Conservation (phyloP, 1,140 invertebrate genomes). For the Acromyrmex charruanus region DNA sequence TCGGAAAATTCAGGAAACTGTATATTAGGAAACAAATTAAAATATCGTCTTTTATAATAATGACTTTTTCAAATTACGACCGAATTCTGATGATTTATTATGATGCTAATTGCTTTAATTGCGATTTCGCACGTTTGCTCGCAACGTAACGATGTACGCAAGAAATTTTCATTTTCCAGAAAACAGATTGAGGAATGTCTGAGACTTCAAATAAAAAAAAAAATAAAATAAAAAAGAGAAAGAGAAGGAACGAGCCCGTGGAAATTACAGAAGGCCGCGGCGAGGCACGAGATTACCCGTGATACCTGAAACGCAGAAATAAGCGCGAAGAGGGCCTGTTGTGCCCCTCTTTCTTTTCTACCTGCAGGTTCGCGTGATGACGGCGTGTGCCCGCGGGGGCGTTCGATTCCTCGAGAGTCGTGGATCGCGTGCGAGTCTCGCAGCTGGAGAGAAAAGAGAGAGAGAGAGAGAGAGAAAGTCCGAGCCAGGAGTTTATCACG, state of each 20-base stretch:
- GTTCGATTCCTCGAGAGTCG: constrained; percentile 70
- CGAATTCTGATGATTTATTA: neutral
- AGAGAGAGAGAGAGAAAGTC: neutral
- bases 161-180: constrained; percentile 2
- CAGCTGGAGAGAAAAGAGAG: constrained; percentile 35
- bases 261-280: constrained; percentile 49
- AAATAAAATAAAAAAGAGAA: too few species aligned
- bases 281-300: constrained; percentile 42
- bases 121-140: neutral
- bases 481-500: constrained; percentile 53
- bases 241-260: neutral
- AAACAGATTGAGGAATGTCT: constrained; percentile 5
- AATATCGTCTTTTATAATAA: neutral
- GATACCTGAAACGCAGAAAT: constrained; percentile 50
- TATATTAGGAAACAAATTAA: neutral
- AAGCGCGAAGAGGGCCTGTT: neutral
- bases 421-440: constrained; percentile 76
- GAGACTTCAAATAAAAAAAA: neutral
- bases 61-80: neutral
- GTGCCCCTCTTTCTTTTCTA: constrained; percentile 49
- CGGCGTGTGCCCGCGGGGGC: constrained; percentile 85
- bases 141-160: neutral
- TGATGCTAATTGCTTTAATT: neutral
- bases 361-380: constrained; percentile 80
- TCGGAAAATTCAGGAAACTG: neutral